Evolutionary conservation across 30 jellyfish, hydroid and myxozoan genomes (phyloP).

Genomic region (Chironex yamaguchii): DNA sequence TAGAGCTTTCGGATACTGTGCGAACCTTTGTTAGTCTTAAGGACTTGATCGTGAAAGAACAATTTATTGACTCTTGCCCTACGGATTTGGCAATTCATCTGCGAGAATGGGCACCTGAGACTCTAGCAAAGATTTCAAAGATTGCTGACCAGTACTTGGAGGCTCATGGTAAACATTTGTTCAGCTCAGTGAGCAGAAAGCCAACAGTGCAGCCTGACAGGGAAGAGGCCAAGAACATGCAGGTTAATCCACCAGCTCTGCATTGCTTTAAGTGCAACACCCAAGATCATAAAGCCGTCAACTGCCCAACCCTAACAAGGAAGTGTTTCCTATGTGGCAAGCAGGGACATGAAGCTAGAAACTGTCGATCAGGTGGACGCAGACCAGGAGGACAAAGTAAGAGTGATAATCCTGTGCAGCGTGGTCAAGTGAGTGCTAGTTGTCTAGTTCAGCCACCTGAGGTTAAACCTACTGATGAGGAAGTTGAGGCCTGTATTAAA

Average conservation of each 20-base stretch:
- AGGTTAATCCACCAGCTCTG: slow-evolving; percentile 35
- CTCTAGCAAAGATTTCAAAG: slow-evolving; percentile 19
- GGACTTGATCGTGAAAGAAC: slow-evolving; percentile 34
- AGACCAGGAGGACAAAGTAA: too few species aligned
- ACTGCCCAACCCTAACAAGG: too few species aligned
- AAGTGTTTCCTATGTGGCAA: too few species aligned
- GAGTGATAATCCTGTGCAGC: too few species aligned
- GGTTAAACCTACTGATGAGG: too few species aligned
- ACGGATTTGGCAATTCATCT: slow-evolving; percentile 33
- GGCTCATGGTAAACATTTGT: slow-evolving; percentile 37
- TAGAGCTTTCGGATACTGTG: slow-evolving; percentile 55
- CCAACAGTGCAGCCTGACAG: not conserved
- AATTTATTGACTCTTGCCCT: slow-evolving; percentile 28
- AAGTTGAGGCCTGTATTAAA: too few species aligned
- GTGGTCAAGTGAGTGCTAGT: too few species aligned
- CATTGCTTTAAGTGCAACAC: slow-evolving; percentile 22
- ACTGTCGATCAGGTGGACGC: too few species aligned
- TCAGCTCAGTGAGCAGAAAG: slow-evolving; percentile 37
- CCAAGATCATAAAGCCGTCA: slow-evolving; percentile 40
- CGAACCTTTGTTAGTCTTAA: slow-evolving; percentile 27
- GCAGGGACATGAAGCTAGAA: too few species aligned
- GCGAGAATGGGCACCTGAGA: slow-evolving; percentile 21
- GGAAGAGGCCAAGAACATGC: not conserved
- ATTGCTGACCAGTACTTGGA: slow-evolving; percentile 47
- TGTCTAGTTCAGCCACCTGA: too few species aligned